Conservation (phyloP, 2,113 vertebrate genomes). For the Rhabdomys dilectus region DNA sequence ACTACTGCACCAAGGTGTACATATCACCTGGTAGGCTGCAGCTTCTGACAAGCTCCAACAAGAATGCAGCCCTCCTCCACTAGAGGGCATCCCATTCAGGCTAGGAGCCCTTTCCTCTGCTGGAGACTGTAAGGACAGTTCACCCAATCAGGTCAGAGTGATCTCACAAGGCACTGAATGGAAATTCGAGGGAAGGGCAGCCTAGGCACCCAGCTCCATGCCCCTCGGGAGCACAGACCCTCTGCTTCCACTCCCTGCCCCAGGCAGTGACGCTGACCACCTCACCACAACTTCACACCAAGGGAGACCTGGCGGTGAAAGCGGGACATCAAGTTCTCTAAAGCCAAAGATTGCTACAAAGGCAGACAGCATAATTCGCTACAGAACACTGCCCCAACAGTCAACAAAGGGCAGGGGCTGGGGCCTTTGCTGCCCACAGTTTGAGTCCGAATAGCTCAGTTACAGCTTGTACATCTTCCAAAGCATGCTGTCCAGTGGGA, state of each 20-base stretch:
- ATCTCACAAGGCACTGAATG: not conserved
- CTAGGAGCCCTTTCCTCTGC: not conserved
- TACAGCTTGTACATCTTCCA: not conserved
- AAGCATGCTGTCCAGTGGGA: not conserved
- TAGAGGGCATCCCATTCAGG: slow-evolving; percentile 63
- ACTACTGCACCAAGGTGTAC: not conserved
- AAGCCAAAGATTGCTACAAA: not conserved
- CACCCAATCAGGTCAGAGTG: not conserved
- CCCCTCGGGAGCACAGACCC: not conserved
- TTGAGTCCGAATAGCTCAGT: slow-evolving; percentile 26
- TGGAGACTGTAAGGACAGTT: too few relatives aligned
- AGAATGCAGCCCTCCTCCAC: not conserved
- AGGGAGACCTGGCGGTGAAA: not conserved
- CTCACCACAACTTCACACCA: not conserved
- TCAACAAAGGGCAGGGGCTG: not conserved
- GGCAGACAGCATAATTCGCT: not conserved
- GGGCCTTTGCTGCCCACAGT: not conserved
- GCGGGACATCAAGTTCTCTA: not conserved
- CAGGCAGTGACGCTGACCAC: not conserved
- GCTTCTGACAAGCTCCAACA: not conserved
- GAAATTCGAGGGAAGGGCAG: not conserved
- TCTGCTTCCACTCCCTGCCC: not conserved
- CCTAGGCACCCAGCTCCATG: not conserved
- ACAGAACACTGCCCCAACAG: not conserved
- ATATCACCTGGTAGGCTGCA: not conserved